These are phyloP conservation scores for Philopotamus ludificatus DNA, from an alignment of 1,140 invertebrate genomes.

Conservation along the genomic window DNA sequence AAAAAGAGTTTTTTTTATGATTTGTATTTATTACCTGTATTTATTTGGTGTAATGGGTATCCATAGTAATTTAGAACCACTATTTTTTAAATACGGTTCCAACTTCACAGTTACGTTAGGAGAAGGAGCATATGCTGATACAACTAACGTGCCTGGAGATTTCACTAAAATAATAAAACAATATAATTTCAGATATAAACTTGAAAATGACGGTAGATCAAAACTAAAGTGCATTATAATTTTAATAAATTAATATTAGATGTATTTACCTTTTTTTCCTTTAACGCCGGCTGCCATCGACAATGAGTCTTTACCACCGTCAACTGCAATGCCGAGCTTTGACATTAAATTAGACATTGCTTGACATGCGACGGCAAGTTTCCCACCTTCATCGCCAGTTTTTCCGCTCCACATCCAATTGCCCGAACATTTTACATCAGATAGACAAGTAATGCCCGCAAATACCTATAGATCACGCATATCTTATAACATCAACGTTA, in stretches of 20 bases:
- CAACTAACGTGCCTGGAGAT: slow-evolving; percentile 89
- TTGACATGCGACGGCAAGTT: slow-evolving; percentile 80
- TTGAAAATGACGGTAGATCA: not conserved
- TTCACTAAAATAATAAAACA: slow-evolving; percentile 61
- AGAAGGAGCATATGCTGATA: slow-evolving; percentile 94
- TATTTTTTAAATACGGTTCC: slow-evolving; percentile 83
- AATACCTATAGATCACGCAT: slow-evolving; percentile 62
- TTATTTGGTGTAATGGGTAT: slow-evolving; percentile 48
- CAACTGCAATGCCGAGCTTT: slow-evolving; percentile 87
- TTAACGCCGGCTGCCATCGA: slow-evolving; percentile 92
- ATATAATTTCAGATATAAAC: not conserved
- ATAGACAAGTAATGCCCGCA: slow-evolving; percentile 78
- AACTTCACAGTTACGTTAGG: slow-evolving; percentile 79
- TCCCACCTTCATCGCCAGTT: slow-evolving; percentile 84
- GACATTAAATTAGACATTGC: slow-evolving; percentile 87
- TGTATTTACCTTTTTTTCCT: slow-evolving; percentile 49
- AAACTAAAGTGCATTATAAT: slow-evolving; percentile 1
- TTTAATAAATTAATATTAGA: not conserved
- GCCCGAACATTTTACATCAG: slow-evolving; percentile 94
- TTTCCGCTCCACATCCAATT: slow-evolving; percentile 99
- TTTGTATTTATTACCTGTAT: slow-evolving; percentile 46
- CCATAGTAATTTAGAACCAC: slow-evolving; percentile 48
- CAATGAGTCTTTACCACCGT: slow-evolving; percentile 97
- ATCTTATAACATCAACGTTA: not conserved
- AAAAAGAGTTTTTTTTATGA: too few relatives aligned